These are phyloP conservation scores for Hydroisotoma schaefferi DNA, from an alignment of 2,888 invertebrate species.

Conservation along the genomic window DNA sequence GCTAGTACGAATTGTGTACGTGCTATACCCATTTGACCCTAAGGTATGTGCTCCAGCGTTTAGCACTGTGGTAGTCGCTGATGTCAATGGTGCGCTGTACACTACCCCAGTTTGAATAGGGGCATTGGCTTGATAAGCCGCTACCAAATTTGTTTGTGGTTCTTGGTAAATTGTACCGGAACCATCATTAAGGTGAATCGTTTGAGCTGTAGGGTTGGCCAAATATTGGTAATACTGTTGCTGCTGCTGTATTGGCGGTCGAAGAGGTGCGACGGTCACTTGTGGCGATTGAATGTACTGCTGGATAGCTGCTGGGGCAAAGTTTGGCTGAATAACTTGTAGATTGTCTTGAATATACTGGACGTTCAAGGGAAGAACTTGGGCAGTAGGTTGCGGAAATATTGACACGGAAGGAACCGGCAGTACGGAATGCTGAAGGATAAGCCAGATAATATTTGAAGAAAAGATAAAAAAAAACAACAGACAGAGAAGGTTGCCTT, in stretches of 20 bases:
- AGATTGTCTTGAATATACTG: slow-evolving; percentile 31
- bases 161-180: not conserved
- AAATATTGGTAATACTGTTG: slow-evolving; percentile 32
- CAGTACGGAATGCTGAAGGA: slow-evolving; percentile 18
- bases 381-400: slow-evolving; percentile 15
- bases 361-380: not conserved
- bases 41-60: slow-evolving; percentile 18
- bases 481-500: too few species aligned
- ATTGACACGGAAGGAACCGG: not conserved
- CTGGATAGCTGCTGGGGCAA: slow-evolving; percentile 19
- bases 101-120: slow-evolving; percentile 25
- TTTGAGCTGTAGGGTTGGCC: not conserved
- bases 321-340: slow-evolving; percentile 31
- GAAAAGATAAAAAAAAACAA: too few species aligned
- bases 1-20: slow-evolving; percentile 41
- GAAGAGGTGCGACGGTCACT: slow-evolving; percentile 27
- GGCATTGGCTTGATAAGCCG: slow-evolving; percentile 1
- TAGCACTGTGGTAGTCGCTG: slow-evolving; percentile 23
- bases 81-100: slow-evolving; percentile 22
- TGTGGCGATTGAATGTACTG: slow-evolving; percentile 11
- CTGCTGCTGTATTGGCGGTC: slow-evolving; percentile 32
- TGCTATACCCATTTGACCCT: slow-evolving; percentile 43
- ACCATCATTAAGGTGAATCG: not conserved
- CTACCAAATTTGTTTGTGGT: not conserved
- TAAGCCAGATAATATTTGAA: slow-evolving; percentile 5